Evolutionary conservation across 2,888 invertebrate species (phyloP).

Genomic region (Halocaridina rubra): DNA sequence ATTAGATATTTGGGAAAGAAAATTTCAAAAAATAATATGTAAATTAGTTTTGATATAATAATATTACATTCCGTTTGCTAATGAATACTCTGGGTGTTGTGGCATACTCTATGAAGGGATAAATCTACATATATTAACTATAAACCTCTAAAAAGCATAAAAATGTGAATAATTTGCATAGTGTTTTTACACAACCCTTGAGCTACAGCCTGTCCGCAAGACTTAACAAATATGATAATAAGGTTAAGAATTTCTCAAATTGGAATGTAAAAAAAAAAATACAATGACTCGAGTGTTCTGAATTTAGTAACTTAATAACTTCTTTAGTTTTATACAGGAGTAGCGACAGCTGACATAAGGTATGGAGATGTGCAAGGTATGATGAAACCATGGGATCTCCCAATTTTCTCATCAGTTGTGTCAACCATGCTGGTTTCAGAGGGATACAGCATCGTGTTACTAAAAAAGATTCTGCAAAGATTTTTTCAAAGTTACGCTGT

Average conservation of each 20-base stretch:
- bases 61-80: neutral
- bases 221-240: neutral
- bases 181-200: conserved; percentile 27
- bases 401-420: too few relatives aligned
- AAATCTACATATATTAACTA: neutral
- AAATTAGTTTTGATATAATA: neutral
- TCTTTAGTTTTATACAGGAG: too few relatives aligned
- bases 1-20: neutral
- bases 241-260: neutral
- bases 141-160: conserved; percentile 3
- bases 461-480: too few relatives aligned
- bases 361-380: too few relatives aligned
- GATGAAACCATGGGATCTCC: too few relatives aligned
- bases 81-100: neutral
- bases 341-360: too few relatives aligned
- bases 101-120: neutral
- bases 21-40: neutral
- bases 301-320: too few relatives aligned
- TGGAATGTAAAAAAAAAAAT: neutral
- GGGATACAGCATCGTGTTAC: too few relatives aligned
- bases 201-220: conserved; percentile 6
- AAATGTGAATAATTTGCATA: conserved; percentile 27
- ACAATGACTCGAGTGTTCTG: too few relatives aligned
- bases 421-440: too few relatives aligned
- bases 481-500: too few relatives aligned